Percentiles rank a stretch among this genome's conserved stretches.
These are phyloP conservation scores for Ischnura elegans DNA, from an alignment of 2,888 invertebrate genomes.

Conservation along the genomic window DNA sequence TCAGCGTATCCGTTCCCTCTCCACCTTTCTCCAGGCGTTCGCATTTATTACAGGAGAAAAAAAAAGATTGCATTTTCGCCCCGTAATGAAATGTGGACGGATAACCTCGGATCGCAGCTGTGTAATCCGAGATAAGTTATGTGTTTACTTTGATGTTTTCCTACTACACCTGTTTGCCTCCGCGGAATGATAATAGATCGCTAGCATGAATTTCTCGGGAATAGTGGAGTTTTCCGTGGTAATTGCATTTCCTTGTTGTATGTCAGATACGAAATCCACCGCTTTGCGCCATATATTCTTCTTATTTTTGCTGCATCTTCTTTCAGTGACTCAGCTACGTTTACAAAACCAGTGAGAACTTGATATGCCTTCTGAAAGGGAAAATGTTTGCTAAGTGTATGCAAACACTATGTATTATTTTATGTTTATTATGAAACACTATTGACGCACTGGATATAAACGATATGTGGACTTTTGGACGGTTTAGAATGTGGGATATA, in stretches of 20 bases:
- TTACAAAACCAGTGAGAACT: not conserved
- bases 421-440: no score
- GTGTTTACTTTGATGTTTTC: slow-evolving; percentile 12
- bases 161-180: not conserved
- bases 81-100: not conserved
- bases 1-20: not conserved
- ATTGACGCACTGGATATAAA: no score
- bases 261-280: not conserved
- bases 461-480: no score
- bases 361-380: no score
- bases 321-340: not conserved
- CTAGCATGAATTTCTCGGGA: not conserved
- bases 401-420: no score
- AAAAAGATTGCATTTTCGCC: not conserved
- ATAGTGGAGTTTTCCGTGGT: not conserved
- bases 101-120: not conserved
- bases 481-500: no score
- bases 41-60: not conserved
- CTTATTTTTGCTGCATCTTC: not conserved
- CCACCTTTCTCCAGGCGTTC: not conserved
- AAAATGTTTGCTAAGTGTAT: no score
- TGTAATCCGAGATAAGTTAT: not conserved
- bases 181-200: not conserved
- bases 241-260: not conserved
- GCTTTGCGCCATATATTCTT: not conserved